Conservation (phyloP, 2,113 vertebrate species). For the Nibea coibor region DNA sequence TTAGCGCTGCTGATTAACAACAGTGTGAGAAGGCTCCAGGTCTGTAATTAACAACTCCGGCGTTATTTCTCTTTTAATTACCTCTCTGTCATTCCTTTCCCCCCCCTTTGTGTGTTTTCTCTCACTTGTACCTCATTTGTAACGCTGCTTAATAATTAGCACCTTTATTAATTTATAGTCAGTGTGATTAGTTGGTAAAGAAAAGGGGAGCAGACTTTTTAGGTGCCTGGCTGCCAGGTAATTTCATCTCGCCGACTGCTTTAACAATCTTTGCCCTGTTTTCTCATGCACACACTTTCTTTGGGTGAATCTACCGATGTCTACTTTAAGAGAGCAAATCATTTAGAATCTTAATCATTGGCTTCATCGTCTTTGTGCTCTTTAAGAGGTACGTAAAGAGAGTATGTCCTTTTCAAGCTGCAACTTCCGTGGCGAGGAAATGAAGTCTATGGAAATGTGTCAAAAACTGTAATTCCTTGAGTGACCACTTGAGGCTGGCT, state of each 20-base stretch:
- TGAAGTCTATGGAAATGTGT: too few relatives aligned
- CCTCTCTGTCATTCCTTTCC: neutral
- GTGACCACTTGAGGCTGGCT: too few relatives aligned
- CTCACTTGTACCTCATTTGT: slow-evolving; percentile 28
- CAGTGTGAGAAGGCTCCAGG: neutral
- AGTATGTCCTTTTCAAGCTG: neutral
- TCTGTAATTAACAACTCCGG: slow-evolving; percentile 18
- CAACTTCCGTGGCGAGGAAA: too few relatives aligned
- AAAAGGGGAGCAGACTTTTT: neutral
- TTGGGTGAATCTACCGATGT: too few relatives aligned
- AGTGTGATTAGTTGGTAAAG: neutral
- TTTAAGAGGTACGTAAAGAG: too few relatives aligned
- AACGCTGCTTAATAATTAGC: slow-evolving; percentile 23
- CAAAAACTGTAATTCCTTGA: too few relatives aligned
- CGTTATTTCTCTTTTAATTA: slow-evolving; percentile 24
- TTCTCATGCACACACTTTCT: neutral
- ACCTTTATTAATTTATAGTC: slow-evolving; percentile 34
- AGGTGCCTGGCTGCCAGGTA: neutral
- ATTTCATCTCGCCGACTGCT: neutral
- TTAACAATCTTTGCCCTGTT: neutral
- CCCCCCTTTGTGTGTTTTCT: neutral
- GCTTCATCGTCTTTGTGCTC: neutral
- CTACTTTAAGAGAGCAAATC: neutral
- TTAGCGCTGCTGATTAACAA: slow-evolving; percentile 50
- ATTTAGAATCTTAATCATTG: neutral